phyloP scores from a whole-genome alignment of 2,797 vertebrate genomes.

The Cichlasoma orientale region DNA sequence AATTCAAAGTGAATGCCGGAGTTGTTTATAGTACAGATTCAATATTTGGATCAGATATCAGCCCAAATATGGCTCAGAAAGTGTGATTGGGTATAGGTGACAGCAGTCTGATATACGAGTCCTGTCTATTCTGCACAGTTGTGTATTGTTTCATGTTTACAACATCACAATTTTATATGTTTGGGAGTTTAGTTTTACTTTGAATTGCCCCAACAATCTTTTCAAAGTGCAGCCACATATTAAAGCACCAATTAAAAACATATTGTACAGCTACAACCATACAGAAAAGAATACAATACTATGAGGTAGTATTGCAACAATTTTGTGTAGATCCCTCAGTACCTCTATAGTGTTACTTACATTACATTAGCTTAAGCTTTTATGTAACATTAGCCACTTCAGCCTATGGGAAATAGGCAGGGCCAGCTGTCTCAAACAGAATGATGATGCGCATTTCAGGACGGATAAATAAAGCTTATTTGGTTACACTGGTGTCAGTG shows the following conservation, averaged over 20 bases:
- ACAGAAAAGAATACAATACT: neutral
- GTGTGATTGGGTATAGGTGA: neutral
- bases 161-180: too few species aligned
- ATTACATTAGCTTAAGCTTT: neutral
- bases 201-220: too few species aligned
- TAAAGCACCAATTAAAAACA: too few species aligned
- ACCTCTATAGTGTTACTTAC: neutral
- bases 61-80: neutral
- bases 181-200: too few species aligned
- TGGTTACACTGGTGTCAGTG: too few species aligned
- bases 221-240: too few species aligned
- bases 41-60: neutral
- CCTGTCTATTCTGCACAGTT: neutral
- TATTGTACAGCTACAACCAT: too few species aligned
- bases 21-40: neutral
- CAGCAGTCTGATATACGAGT: accelerated
- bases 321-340: neutral
- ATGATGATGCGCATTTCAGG: neutral
- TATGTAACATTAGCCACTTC: neutral
- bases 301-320: neutral
- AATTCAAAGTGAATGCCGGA: neutral
- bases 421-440: neutral
- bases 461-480: too few species aligned
- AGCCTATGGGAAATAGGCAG: too few species aligned
- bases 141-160: too few species aligned